These are phyloP conservation scores for Cricetomys ansorgei DNA, from an alignment of 2,113 vertebrate genomes.

Conservation along the genomic window DNA sequence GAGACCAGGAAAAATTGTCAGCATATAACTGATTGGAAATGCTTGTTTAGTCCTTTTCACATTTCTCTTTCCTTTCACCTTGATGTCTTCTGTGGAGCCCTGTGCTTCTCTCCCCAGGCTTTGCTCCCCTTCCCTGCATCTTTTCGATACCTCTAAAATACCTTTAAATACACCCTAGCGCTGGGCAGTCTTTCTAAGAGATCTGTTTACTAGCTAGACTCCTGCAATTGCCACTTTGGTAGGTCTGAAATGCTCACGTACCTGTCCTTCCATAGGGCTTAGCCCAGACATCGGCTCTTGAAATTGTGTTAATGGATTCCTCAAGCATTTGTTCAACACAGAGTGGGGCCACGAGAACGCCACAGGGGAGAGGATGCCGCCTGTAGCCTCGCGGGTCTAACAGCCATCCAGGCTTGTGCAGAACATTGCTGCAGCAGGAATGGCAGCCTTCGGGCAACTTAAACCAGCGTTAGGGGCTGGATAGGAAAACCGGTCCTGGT, in stretches of 20 bases:
- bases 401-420: neutral
- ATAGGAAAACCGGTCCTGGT: neutral
- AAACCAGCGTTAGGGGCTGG: neutral
- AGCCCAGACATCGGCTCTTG: neutral
- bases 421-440: fast-evolving
- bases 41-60: neutral
- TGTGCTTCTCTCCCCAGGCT: neutral
- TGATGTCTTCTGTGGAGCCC: neutral
- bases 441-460: neutral
- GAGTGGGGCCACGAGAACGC: too few species aligned
- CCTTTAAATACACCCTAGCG: neutral
- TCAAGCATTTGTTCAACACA: neutral
- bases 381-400: neutral
- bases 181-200: neutral
- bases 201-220: neutral
- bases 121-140: too few species aligned
- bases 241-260: neutral
- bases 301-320: neutral
- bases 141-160: neutral
- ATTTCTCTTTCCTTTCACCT: neutral
- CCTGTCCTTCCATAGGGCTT: neutral
- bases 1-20: constrained; percentile 30
- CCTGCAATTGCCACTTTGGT: neutral
- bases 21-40: constrained; percentile 50
- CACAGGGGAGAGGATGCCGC: neutral